Evolutionary conservation across 2,888 invertebrate species (phyloP).

Genomic region (Thymelicus lineola): DNA sequence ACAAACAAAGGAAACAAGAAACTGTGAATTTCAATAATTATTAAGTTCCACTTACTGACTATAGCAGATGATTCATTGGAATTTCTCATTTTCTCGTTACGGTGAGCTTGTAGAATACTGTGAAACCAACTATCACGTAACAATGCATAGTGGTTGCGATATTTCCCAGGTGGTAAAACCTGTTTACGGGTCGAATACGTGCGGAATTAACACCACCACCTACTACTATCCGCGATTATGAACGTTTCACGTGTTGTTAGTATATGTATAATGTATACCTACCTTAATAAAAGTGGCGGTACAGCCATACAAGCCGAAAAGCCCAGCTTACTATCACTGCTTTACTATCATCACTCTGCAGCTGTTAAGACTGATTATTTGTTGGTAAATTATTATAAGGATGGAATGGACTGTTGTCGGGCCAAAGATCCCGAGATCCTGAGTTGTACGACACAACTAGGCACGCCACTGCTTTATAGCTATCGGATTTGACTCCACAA

Average conservation of each 20-base stretch:
- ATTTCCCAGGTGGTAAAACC: constrained; percentile 10
- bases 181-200: constrained; percentile 5
- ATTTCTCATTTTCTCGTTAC: constrained; percentile 8
- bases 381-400: no score
- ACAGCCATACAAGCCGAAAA: no score
- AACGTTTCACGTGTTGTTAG: background rate
- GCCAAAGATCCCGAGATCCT: no score
- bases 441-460: no score
- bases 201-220: constrained; percentile 1
- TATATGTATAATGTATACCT: no score
- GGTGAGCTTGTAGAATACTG: constrained; percentile 10
- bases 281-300: no score
- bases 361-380: no score
- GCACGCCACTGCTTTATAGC: no score
- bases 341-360: no score
- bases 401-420: no score
- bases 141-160: constrained; percentile 19
- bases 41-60: background rate
- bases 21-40: background rate
- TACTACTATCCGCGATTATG: background rate
- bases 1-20: no score
- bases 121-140: constrained; percentile 18
- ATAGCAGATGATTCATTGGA: constrained; percentile 1
- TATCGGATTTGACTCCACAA: background rate
- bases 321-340: no score